Base-by-base conservation (phyloP, 2,888 invertebrate species). In the Drosophila lutescens region DNA sequence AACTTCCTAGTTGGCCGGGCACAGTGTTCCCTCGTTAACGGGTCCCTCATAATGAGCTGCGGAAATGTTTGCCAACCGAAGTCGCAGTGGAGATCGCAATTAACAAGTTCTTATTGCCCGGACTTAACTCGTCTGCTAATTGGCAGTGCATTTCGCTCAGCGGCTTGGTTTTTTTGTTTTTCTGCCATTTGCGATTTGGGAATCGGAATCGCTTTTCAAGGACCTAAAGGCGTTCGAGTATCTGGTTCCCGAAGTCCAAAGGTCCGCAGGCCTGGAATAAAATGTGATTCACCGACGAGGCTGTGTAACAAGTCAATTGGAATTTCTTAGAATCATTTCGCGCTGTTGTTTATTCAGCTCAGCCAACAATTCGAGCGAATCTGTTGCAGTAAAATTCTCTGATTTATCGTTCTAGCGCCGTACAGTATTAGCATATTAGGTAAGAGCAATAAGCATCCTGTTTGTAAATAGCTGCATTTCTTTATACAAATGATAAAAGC, bases 1-100 rank as follows among this genome's bases (percentile, higher is more conserved):
- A 65, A 78, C 58, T 59, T 72, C 66, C 74, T 66, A 50, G 59
- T 74, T 53, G 54, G 60, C 20, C 40, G 6, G 20, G 30, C 44
- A 44, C 38, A 61, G 61, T 75, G 46, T 57, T 43, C 43, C 44
- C 54, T 86, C 66, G 82, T 80, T 86, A 86, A 71, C 83, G 54
- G 57, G 26, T 46, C 23, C 57, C 62, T 75, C 69, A 77, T 79
- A 86, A 81, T 79, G 51, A 59, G 56, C 54, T 51, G 43, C 66
- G 75, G 67, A 80, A 83, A 80, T 76, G 80, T 44, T 62, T 55
- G 66, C 50, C 58, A 74, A 50, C 40, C 44, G 44, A 59, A 59
- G 26, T 26, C 58, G n/a, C 44, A 60, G 38, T 20, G 43, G 15
- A 50, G 63, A 63, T 44, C 50, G 63, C 43, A 80, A 81, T 79